phyloP scores from a whole-genome alignment of 2,888 invertebrate species.

The Seira ritae region DNA sequence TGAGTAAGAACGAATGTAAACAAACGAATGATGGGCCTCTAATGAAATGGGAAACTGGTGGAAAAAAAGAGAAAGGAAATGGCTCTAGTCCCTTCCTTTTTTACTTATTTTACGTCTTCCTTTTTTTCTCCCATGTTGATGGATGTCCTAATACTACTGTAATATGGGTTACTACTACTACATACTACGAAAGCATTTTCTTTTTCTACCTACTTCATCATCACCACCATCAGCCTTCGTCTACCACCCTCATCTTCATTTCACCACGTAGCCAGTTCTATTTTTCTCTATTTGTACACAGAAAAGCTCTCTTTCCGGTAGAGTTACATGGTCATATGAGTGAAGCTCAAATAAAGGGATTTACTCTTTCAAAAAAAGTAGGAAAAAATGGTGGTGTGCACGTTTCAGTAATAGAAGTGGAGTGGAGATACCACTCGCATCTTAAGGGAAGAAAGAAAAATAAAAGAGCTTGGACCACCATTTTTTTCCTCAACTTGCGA shows the following conservation, averaged over 20 bases:
- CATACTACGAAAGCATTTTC: too few relatives aligned
- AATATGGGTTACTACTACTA: too few relatives aligned
- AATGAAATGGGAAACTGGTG: conserved; percentile 51
- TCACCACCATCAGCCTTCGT: background rate
- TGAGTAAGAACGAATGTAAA: conserved; percentile 53
- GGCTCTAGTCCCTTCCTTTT: conserved; percentile 38
- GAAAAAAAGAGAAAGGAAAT: conserved; percentile 50
- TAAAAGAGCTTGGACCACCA: conserved; percentile 5
- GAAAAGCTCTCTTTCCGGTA: background rate
- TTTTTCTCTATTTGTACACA: conserved; percentile 19
- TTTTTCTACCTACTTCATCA: conserved; percentile 12
- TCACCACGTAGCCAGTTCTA: too few relatives aligned
- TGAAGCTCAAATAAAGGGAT: conserved; percentile 39
- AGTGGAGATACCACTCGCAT: background rate
- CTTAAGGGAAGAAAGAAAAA: background rate
- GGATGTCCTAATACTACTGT: too few relatives aligned
- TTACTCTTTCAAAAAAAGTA: conserved; percentile 12
- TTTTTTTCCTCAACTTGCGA: conserved; percentile 20
- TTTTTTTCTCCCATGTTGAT: conserved; percentile 3
- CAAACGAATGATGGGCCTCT: conserved; percentile 57
- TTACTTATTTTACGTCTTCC: conserved; percentile 19
- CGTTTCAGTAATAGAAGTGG: conserved; percentile 2
- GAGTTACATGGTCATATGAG: conserved; percentile 28
- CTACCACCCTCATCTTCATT: too few relatives aligned
- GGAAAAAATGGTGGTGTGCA: conserved; percentile 15